Evolutionary conservation across 2,113 vertebrate genomes (phyloP), one percentile per base, ranked within the genome.

Genomic region (Taxidea taxus): DNA sequence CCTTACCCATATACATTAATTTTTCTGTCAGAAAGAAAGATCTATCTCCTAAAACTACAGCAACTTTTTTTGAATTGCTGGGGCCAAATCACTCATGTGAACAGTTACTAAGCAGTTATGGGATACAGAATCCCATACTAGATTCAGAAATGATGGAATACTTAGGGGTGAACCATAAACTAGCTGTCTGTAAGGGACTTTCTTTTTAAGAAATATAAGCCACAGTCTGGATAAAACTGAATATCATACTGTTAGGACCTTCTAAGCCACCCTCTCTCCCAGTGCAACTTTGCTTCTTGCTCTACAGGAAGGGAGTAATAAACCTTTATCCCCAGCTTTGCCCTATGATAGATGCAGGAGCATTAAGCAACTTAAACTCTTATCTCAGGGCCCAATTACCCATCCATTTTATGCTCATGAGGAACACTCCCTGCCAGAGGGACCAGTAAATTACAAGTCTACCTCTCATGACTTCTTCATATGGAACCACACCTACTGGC

Each of bases 181-280:
- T 75, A 90, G 47, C 66, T 94, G 2, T 37, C 29, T 84, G 49
- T 3, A 54, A 51, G 42, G 51, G 84, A 84, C 68, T 90, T 95
- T 90, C 49, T 39, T 90, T 95, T 47, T 70, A 88, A 94, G 70
- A 62, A 87, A 72, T 86, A 74, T 10, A 86, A 72, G 72, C n/a
- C 2, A n/a, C 9, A n/a, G 2, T 49, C 39, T 93, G 72, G n/a
- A 68, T 27, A 90, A 94, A 91, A 80, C 34, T 20, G 29, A 90
- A 95, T 42, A 31, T 44, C 72, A 29, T n/a, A n/a, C 42, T 60
- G 15, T 62, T 56, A 31, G 23, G 44, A 68, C 16, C 10, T 51
- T 86, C 82, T 44, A 20, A 72, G 16, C 25, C 39, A 47, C 47
- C 31, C 29, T 85, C 8, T 92, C 31, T 81, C 4, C 21, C 23